Conservation (phyloP, 64 coral and sea anemone genomes). For the Catalaphyllia jardinei region DNA sequence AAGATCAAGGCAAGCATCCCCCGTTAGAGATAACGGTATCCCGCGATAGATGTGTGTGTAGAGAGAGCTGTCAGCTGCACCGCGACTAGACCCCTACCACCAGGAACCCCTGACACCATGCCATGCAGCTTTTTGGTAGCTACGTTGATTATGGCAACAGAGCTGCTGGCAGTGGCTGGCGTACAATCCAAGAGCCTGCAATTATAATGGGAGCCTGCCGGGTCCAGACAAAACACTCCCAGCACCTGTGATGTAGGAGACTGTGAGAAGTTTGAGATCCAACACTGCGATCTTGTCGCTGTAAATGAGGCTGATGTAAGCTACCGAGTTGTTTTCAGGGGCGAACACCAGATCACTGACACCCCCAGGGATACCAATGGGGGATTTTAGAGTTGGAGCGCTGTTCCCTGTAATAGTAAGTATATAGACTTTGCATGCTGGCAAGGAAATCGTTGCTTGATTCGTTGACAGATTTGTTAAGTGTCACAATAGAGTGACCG, state of each 20-base stretch:
- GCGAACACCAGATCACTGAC: conserved; percentile 27
- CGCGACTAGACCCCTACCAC: not conserved
- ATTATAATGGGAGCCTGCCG: not conserved
- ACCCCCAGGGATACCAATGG: conserved; percentile 25
- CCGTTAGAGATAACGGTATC: not conserved
- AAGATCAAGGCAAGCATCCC: not conserved
- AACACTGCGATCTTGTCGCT: conserved; percentile 47
- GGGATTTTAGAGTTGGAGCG: not conserved
- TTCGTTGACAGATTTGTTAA: conserved; percentile 39
- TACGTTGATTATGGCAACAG: conserved; percentile 35
- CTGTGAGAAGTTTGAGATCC: conserved; percentile 4
- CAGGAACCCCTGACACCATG: conserved; percentile 5
- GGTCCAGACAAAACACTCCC: not conserved
- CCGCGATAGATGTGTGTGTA: not conserved
- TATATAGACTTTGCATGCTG: conserved; percentile 1
- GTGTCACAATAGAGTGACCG: conserved; percentile 21
- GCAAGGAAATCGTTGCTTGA: not conserved
- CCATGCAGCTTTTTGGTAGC: conserved; percentile 26
- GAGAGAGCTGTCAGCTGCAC: not conserved
- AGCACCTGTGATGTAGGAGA: conserved; percentile 37
- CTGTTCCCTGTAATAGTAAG: not conserved
- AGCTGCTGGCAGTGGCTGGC: conserved; percentile 28
- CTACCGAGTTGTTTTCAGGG: not conserved
- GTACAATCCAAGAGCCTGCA: conserved; percentile 25
- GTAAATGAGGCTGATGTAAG: conserved; percentile 41